Evolutionary conservation across 2,888 invertebrate species (phyloP).

Genomic region (Athalia cordata): DNA sequence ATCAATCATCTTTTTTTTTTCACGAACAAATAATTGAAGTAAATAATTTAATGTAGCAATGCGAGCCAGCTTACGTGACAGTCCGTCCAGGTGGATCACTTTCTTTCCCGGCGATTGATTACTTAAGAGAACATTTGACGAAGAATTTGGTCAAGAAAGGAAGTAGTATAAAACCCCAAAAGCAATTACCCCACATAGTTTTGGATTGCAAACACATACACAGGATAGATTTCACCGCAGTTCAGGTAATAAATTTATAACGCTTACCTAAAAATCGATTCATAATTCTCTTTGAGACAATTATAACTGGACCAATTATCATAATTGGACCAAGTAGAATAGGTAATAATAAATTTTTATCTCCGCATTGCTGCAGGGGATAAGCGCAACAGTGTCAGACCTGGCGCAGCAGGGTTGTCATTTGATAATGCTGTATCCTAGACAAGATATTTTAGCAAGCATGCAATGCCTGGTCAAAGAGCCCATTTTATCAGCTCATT

Average conservation of each 20-base stretch:
- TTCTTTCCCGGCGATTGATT: constrained; percentile 76
- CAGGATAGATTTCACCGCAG: constrained; percentile 81
- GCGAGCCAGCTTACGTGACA: constrained; percentile 67
- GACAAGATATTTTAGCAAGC: constrained; percentile 55
- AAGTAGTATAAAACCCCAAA: constrained; percentile 58
- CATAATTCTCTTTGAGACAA: background rate
- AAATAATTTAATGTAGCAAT: constrained; percentile 46
- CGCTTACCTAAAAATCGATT: background rate
- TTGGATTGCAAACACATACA: constrained; percentile 79
- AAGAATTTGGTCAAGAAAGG: constrained; percentile 60
- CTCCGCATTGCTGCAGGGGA: constrained; percentile 56
- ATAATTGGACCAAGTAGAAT: background rate
- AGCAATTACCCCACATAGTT: constrained; percentile 73
- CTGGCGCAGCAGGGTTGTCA: constrained; percentile 57
- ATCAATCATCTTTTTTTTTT: background rate
- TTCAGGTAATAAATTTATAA: constrained; percentile 75
- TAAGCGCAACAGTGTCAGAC: constrained; percentile 59
- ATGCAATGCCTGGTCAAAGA: constrained; percentile 58
- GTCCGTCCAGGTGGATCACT: constrained; percentile 75
- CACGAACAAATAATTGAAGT: constrained; percentile 39
- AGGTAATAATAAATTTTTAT: background rate
- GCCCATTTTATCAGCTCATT: constrained; percentile 57
- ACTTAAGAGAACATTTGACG: constrained; percentile 74
- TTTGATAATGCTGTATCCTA: constrained; percentile 60
- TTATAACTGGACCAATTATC: background rate